Evolutionary conservation across 2,888 invertebrate genomes (phyloP), one percentile per base, ranked within the genome.

Genomic region (Ectemnius cavifrons): DNA sequence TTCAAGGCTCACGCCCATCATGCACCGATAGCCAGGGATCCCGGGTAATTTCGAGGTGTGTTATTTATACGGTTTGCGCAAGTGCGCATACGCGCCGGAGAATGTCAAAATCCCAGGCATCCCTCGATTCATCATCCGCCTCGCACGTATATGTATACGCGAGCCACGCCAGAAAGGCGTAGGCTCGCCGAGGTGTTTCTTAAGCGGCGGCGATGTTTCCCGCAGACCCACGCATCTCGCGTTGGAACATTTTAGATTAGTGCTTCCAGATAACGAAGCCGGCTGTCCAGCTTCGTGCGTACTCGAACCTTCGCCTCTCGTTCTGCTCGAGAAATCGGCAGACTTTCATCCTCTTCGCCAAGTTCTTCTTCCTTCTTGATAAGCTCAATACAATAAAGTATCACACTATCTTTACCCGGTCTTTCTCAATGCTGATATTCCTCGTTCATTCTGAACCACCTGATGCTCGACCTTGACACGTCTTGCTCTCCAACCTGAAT

Each of bases 161-260:
- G 49, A 49, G 74, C 49, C 64, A 57, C 69, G 77, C 49, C 65
- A 78, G 78, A 81, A 67, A 81, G 49, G 83, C 81, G 82, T 85
- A 73, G 85, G 82, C 67, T 56, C 62, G 45, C 14, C 60, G 64
- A 79, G 71, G 78, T 78, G 80, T 86, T 84, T 78, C 85, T 81
- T 77, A 77, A 84, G 79, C 78, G 72, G 46, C 76, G 37, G 37
- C 37, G 37, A 11, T 11, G 78, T 76, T 77, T 77, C 83, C 77
- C 66, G 62, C 70, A 69, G 58, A 70, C 83, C 81, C 77, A 83
- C 84, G 81, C 81, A 73, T 18, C 65, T 68, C 68, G 73, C 79
- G 79, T 77, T 80, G 73, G 27, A 81, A 77, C 75, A 76, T 80
- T 78, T 79, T 74, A 83, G 84, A 85, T 85, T 64, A 78, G 70